Base-by-base conservation (phyloP, 2,797 vertebrate species). In the Hypotaenidia okinawae region DNA sequence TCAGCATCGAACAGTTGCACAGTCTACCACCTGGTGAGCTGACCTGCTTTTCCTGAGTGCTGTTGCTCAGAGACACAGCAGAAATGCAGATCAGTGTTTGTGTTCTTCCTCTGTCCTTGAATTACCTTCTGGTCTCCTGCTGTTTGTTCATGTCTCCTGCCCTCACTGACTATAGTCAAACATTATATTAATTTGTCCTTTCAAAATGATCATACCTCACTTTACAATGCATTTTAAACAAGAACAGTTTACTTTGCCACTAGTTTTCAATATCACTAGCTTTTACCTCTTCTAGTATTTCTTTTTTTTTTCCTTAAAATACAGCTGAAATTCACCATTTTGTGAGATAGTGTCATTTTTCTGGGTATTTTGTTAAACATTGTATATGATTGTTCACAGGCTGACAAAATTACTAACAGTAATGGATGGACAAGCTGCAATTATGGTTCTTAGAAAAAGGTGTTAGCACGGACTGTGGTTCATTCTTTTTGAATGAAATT, bases 31-130 rank as follows among this genome's bases (percentile, higher is more conserved):
- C 86, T 73, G 89, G 77, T 72, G 62, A 87, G 58, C 52, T 93
- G 95, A 95, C 90, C 75, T 89, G 90, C 55, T 96, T 96, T 96
- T 89, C 41, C 63, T 73, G 75, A 90, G 33, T 63, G 72, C 55
- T 80, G 75, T 89, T 85, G 76, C 87, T 84, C 93, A 87, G 77
- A 89, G 22, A 79, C 41, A 76, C n/a, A 64, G 63, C 57, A 86
- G 70, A 94, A 93, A 83, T 73, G 61, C 27, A 79, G n/a, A 90
- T 64, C 45, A 30, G 19, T 86, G 62, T 85, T 87, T 69, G 22
- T 75, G 61, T 58, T 80, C 62, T 91, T 89, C 73, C 49, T 47
- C 68, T 77, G 80, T 54, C 59, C 78, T 77, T 91, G 76, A 89
- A 78, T 64, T 87, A 66, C 51, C 21, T 93, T 76, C 81, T 84